Percentiles rank a stretch among this genome's conserved stretches.
phyloP scores from a whole-genome alignment of 2,113 vertebrate genomes.

The Eurystomus gularis region DNA sequence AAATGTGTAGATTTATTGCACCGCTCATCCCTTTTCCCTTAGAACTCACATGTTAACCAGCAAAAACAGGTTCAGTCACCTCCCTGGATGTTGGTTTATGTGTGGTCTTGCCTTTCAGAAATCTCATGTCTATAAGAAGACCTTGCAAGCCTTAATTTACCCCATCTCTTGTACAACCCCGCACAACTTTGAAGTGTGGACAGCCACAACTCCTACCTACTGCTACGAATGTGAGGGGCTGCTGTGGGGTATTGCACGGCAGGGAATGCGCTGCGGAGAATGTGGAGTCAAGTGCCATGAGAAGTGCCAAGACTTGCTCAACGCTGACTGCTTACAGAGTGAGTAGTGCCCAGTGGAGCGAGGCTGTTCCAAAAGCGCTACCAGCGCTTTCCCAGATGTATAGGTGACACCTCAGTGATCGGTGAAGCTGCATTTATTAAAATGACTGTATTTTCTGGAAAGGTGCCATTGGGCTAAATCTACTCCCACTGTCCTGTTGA shows the following conservation, averaged over 20 bases:
- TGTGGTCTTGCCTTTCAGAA: constrained; percentile 81
- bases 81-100: not conserved
- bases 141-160: constrained; percentile 97
- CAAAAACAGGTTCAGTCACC: not conserved
- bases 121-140: constrained; percentile 97
- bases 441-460: not conserved
- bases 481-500: rapidly evolving
- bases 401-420: not conserved
- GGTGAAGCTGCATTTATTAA: not conserved
- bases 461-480: not conserved
- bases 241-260: constrained; percentile 95
- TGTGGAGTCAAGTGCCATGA: constrained; percentile 98
- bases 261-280: constrained; percentile 95
- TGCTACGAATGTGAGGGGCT: constrained; percentile 98
- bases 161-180: constrained; percentile 98
- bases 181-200: constrained; percentile 97
- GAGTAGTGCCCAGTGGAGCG: constrained; percentile 63
- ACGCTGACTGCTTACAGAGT: constrained; percentile 97
- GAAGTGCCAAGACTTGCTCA: constrained; percentile 97
- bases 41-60: not conserved
- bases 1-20: not conserved
- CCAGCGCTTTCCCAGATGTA: not conserved
- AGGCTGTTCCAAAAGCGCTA: not conserved
- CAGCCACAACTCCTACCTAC: constrained; percentile 95
- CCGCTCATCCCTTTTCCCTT: not conserved